A percentile compares a stretch with the other conserved stretches of the same genome.
These are phyloP conservation scores for Clivina fossor DNA, from an alignment of 2,888 invertebrate genomes.

Conservation along the genomic window DNA sequence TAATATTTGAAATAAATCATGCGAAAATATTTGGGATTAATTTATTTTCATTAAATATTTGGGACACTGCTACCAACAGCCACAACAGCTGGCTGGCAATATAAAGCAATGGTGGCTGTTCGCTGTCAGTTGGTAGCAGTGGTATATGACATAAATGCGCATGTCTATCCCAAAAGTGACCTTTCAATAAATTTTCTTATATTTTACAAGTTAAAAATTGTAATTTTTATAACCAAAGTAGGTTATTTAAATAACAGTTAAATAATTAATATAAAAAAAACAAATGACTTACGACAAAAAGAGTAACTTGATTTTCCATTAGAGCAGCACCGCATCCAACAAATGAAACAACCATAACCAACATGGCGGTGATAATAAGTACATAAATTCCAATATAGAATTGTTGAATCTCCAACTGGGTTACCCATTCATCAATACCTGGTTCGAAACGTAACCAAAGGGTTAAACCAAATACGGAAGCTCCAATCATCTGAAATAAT, in stretches of 20 bases:
- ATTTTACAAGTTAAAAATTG: background rate
- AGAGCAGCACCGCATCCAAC: slow-evolving; percentile 82
- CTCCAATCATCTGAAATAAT: slow-evolving; percentile 71
- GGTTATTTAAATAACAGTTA: too few relatives aligned
- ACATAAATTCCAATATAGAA: slow-evolving; percentile 86
- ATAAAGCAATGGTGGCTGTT: too few relatives aligned
- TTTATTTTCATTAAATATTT: too few relatives aligned
- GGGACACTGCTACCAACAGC: too few relatives aligned
- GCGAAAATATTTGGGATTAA: too few relatives aligned
- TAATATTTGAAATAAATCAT: too few relatives aligned
- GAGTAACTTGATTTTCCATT: slow-evolving; percentile 69
- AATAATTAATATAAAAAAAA: background rate
- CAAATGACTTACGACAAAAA: slow-evolving; percentile 66
- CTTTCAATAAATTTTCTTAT: background rate
- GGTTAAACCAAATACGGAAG: slow-evolving; percentile 73
- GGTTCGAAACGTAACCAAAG: slow-evolving; percentile 82
- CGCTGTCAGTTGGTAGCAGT: too few relatives aligned
- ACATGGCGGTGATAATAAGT: slow-evolving; percentile 68
- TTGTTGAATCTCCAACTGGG: slow-evolving; percentile 69
- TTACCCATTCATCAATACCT: slow-evolving; percentile 81
- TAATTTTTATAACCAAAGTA: background rate
- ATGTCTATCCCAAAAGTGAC: background rate
- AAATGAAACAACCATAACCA: slow-evolving; percentile 76
- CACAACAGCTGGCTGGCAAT: too few relatives aligned
- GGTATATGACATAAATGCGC: too few relatives aligned